Evolutionary conservation across 2,888 invertebrate species (phyloP).

Genomic region (Ennomos erosarius): DNA sequence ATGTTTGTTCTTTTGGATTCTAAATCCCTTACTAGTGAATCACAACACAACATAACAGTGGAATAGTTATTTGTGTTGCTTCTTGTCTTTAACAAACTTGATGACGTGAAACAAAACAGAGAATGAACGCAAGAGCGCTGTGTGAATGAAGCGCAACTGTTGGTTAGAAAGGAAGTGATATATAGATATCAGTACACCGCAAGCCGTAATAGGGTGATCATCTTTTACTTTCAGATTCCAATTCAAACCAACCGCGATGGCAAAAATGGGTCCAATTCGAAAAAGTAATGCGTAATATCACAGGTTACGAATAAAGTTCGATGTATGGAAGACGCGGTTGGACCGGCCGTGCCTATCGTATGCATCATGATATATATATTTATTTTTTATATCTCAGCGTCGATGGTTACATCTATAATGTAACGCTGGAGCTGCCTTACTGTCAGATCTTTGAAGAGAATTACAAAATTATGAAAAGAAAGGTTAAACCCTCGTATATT

Average conservation of each 20-base stretch:
- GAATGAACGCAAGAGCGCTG: too few relatives aligned
- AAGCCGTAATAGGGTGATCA: neutral
- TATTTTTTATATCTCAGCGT: conserved; percentile 15
- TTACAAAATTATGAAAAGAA: conserved; percentile 7
- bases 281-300: conserved; percentile 11
- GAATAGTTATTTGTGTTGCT: too few relatives aligned
- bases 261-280: conserved; percentile 23
- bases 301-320: too few relatives aligned
- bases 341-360: neutral
- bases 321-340: neutral
- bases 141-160: too few relatives aligned
- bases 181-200: neutral
- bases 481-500: conserved; percentile 1
- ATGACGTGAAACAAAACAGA: too few relatives aligned
- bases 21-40: too few relatives aligned
- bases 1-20: too few relatives aligned
- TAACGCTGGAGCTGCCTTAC: conserved; percentile 18
- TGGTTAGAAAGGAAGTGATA: too few relatives aligned
- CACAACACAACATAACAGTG: too few relatives aligned
- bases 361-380: neutral
- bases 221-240: conserved; percentile 23
- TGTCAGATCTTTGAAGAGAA: conserved; percentile 15
- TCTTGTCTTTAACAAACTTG: too few relatives aligned
- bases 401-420: neutral
- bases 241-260: conserved; percentile 6